Conservation (phyloP, 2,888 invertebrate species). For the Leucoptera coffeella region DNA sequence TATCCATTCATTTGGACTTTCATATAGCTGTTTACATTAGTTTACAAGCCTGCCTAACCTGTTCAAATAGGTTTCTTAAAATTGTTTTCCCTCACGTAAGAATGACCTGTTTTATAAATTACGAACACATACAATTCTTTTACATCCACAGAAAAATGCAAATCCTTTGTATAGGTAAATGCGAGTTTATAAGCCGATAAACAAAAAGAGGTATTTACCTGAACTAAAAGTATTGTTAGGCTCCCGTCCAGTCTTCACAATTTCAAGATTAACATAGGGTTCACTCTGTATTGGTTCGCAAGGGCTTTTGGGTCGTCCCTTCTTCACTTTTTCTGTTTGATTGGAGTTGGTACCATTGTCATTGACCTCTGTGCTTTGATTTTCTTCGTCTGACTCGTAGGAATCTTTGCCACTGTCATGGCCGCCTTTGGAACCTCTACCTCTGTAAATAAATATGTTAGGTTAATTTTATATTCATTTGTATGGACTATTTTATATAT, state of each 20-base stretch:
- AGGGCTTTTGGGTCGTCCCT: conserved; percentile 53
- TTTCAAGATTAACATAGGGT: conserved; percentile 61
- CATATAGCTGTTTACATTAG: too few species aligned
- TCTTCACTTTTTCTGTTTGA: conserved; percentile 26
- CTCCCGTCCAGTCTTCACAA: conserved; percentile 65
- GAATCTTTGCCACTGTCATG: conserved; percentile 15
- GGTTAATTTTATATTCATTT: too few species aligned
- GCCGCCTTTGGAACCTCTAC: conserved; percentile 38
- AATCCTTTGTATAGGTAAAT: not conserved
- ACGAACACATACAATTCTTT: too few species aligned
- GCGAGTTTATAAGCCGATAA: not conserved
- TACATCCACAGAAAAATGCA: too few species aligned
- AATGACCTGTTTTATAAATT: too few species aligned
- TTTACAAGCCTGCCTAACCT: too few species aligned
- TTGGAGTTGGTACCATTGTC: conserved; percentile 16
- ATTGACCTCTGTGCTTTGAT: conserved; percentile 8
- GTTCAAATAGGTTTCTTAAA: too few species aligned
- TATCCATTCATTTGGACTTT: too few species aligned
- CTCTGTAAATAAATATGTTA: conserved; percentile 14
- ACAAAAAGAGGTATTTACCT: conserved; percentile 26
- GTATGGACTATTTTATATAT: too few species aligned
- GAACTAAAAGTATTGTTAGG: conserved; percentile 67
- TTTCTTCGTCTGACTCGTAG: conserved; percentile 13
- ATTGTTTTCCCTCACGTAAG: too few species aligned
- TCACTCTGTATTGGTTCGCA: conserved; percentile 63